Evolutionary conservation across 2,797 vertebrate genomes (phyloP), one percentile per base, ranked within the genome.

Genomic region (Buceros bicornis): DNA sequence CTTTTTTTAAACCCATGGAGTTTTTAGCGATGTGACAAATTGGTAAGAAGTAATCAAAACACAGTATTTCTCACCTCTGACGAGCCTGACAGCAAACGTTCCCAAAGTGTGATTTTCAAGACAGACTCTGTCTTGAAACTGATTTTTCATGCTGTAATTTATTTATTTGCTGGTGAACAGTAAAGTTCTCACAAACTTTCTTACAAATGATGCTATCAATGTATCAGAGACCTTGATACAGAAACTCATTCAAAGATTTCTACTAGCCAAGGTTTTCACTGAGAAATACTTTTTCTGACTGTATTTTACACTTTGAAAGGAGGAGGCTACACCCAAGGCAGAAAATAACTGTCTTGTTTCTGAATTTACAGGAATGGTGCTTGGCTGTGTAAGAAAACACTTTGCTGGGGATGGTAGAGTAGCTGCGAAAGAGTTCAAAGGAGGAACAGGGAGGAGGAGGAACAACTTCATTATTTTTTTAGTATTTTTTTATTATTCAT

Each of bases 1-100:
- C 0, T 18, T 77, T 54, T 57, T 31, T 48, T 14, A 11, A 35
- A 50, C 57, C 18, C 29, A 22, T 61, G 24, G 1, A 13, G 1
- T 3, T 28, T 85, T 83, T 33, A 40, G 31, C 8, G 47, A 7
- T 42, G 28, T 70, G 77, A 61, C 4, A 77, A 73, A 35, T 21
- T 48, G 20, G 1, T 47, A 24, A 42, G 15, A 87, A 51, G 7
- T 15, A 77, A 64, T n/a, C 0, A 1, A 87, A 91, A 43, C 13
- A 2, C 48, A 8, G 0, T 43, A 43, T 69, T 42, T 83, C 65
- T 69, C 28, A 51, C 9, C 11, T 84, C 37, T 89, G 54, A 61
- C 73, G 61, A 77, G 5, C 1, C 64, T 33, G 33, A 33, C 33
- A 88, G 24, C 53, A 29, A 28, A 43, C 21, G 12, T 28, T 65